A percentile compares a stretch with the other conserved stretches of the same genome.
These are phyloP conservation scores for Patella vulgata DNA, from an alignment of 1,140 invertebrate genomes.

Conservation along the genomic window DNA sequence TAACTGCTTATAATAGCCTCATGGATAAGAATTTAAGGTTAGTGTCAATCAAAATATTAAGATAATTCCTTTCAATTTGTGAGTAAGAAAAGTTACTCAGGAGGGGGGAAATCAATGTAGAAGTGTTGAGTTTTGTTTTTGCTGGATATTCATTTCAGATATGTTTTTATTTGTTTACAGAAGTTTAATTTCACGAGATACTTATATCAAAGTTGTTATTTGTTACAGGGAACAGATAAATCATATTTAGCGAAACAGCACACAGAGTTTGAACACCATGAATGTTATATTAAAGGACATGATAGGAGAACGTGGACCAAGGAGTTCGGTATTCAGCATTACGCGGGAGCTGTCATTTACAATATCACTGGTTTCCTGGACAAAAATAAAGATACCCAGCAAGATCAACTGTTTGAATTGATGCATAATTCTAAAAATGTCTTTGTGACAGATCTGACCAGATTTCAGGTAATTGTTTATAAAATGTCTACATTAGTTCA, in stretches of 20 bases:
- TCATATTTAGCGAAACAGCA: slow-evolving; percentile 92
- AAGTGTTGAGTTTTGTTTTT: too few relatives aligned
- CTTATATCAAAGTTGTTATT: too few relatives aligned
- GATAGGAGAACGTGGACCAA: slow-evolving; percentile 75
- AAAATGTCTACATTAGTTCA: too few relatives aligned
- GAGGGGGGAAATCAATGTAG: too few relatives aligned
- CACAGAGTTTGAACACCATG: slow-evolving; percentile 85
- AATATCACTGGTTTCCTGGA: slow-evolving; percentile 95
- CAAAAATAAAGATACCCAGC: slow-evolving; percentile 99
- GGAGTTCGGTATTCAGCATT: slow-evolving; percentile 98
- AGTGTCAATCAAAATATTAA: too few relatives aligned
- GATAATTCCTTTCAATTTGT: too few relatives aligned
- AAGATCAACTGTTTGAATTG: slow-evolving; percentile 94
- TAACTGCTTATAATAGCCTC: too few relatives aligned
- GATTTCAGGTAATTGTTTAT: slow-evolving; percentile 81
- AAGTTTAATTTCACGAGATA: too few relatives aligned
- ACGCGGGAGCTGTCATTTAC: slow-evolving; percentile 98
- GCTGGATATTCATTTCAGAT: too few relatives aligned
- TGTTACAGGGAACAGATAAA: slow-evolving; percentile 86
- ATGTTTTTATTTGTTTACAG: too few relatives aligned
- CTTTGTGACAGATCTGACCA: slow-evolving; percentile 89
- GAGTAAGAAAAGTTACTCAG: too few relatives aligned
- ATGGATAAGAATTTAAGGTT: too few relatives aligned
- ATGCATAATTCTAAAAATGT: slow-evolving; percentile 86
- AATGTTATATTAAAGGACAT: slow-evolving; percentile 81